Base-by-base conservation (phyloP, 2,888 invertebrate genomes). In the Didymodactylos carnosus region DNA sequence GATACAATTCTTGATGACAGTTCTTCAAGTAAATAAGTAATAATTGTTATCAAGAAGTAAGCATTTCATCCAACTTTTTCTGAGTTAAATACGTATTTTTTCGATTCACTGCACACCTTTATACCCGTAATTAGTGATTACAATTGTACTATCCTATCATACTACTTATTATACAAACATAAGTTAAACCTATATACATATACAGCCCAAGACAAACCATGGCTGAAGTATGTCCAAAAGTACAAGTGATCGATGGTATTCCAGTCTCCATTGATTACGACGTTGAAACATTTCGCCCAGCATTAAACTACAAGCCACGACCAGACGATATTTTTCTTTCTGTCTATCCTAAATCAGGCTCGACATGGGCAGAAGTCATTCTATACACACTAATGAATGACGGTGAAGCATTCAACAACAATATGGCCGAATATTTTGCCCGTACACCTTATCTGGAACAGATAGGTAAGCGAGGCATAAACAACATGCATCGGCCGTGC, bases 301-400 rank as follows among this genome's bases (percentile, higher is more conserved):
- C 46, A 46, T 46, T 46, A 2, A 35, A 39, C 10, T 25, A 51
- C 11, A 40, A 40, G 23, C 11, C 25, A 27, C 14, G 16, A 25
- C 0, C 25, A 7, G 53, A 53, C 40, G 72, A 72, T 72, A 39
- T 39, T 8, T 72, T 53, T 53, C 51, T 72, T 14, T n/a, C 53
- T 39, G 72, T 39, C 7, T 72, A 72, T 39, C 72, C 72, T 13
- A 72, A 72, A 72, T 72, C 72, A 25, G 72, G 72, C n/a, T 53
- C 72, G 11, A 72, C 72, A 19, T 72, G 72, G 72, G 53, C 51
- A 19, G 51, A 72, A 72, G 53, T 51, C 11, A 72, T 72, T 23
- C 51, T 72, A 0, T 72, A 51, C 29, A n/a, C 51, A 10, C n/a
- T 72, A 39, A n/a, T 40, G 39, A 72, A 72, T 13, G 40, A 72